Conservation (phyloP, 2,888 invertebrate species). For the Drosophila rubida region DNA sequence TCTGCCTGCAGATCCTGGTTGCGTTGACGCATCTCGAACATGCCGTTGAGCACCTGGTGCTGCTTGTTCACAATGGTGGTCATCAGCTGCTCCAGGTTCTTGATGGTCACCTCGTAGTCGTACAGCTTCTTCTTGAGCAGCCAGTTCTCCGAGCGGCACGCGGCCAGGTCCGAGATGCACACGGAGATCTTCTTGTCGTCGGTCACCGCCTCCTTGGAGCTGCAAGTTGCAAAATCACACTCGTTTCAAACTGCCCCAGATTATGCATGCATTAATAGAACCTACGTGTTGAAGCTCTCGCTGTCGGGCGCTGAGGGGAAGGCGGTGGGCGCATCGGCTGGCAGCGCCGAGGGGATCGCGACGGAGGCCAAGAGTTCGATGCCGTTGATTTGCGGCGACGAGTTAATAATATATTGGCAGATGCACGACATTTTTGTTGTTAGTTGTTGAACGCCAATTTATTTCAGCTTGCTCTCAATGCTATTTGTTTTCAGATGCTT, state of each 20-base stretch:
- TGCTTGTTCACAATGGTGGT: constrained; percentile 80
- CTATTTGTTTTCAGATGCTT: not conserved
- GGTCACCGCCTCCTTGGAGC: constrained; percentile 5
- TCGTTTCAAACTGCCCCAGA: not conserved
- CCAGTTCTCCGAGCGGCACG: constrained; percentile 79
- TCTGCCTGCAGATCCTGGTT: constrained; percentile 72
- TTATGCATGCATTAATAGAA: not conserved
- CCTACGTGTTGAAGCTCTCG: constrained; percentile 15
- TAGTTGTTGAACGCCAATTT: constrained; percentile 4
- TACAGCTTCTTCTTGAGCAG: constrained; percentile 71
- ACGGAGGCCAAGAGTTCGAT: not conserved
- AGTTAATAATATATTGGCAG: constrained; percentile 49
- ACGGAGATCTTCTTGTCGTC: constrained; percentile 35
- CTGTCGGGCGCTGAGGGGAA: not conserved
- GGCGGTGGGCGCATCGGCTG: not conserved
- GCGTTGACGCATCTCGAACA: constrained; percentile 70
- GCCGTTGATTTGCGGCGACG: constrained; percentile 6
- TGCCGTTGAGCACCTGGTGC: constrained; percentile 74
- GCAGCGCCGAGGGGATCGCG: not conserved
- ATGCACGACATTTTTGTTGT: constrained; percentile 53
- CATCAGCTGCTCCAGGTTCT: constrained; percentile 79
- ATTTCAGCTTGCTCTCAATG: not conserved
- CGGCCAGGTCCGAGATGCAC: constrained; percentile 75
- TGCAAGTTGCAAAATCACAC: not conserved
- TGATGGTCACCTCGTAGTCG: constrained; percentile 69